Evolutionary conservation across 2,113 vertebrate genomes (phyloP).

Genomic region (Castor canadensis): DNA sequence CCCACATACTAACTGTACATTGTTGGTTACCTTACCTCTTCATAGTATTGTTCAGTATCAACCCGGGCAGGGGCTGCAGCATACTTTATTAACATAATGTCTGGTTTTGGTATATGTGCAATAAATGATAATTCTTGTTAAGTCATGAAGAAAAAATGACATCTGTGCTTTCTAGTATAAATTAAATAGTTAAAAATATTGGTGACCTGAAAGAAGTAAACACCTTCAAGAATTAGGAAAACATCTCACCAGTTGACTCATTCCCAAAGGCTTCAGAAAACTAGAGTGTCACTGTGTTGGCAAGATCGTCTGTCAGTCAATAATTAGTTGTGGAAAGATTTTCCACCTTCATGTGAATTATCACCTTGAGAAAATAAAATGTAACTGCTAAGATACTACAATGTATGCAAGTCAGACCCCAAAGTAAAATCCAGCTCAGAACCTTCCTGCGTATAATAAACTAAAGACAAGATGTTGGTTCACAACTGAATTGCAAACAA

Average conservation of each 20-base stretch:
- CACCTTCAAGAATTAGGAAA: neutral
- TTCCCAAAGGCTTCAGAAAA: neutral
- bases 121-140: neutral
- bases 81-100: neutral
- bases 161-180: neutral
- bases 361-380: slow-evolving; percentile 17
- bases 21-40: neutral
- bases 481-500: neutral
- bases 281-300: neutral
- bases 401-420: neutral
- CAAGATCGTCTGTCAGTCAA: slow-evolving; percentile 13
- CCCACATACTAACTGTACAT: neutral
- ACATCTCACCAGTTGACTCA: neutral
- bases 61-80: neutral
- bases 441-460: neutral
- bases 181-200: neutral
- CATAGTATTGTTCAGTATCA: neutral
- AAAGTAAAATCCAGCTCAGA: neutral
- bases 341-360: neutral
- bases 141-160: slow-evolving; percentile 29
- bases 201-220: neutral
- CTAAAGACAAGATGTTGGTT: neutral
- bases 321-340: neutral
- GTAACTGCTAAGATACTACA: neutral
- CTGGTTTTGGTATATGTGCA: neutral